Base-by-base conservation (phyloP, 2,113 vertebrate species). In the Ceyx margarethae region DNA sequence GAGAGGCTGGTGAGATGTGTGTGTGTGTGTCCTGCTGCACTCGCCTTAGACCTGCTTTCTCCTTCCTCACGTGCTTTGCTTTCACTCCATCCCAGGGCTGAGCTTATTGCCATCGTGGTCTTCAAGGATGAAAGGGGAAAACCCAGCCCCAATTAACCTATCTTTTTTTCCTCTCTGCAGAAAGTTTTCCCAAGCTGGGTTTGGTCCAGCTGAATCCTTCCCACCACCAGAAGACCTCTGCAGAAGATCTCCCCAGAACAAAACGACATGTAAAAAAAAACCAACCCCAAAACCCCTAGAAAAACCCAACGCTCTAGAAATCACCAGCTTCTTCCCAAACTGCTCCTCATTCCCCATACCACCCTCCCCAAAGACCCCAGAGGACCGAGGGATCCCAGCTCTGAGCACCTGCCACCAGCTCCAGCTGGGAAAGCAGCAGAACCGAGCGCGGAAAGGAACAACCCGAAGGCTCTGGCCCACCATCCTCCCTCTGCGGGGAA, bases 141-240 rank as follows among this genome's bases (percentile, higher is more conserved):
- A 37, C 29, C 17, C 65, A 48, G 53, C 48, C 66, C 85, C 18
- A 8, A 1, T 3, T 11, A 42, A 50, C 0, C 3, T 10, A 6
- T 50, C 37, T 56, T 50, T 6, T 11, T 87, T 37, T 37, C 48
- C 48, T 81, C 64, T 58, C 61, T 6, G 12, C 79, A 76, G 67
- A 13, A 54, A 85, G 54, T 35, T 75, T 15, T 91, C 42, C 50
- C 1, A 57, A 80, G 65, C 85, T 17, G 6, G 28, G 28, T 48
- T 88, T 61, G 76, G 66, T 89, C 86, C 85, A 90, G 83, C 57
- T 90, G 58, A 13, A 58, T 54, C 76, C 86, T 76, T 85, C 65
- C 61, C 57, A 25, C 53, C 28, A 10, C 1, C 20, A 21, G 53
- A 28, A 85, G 28, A 25, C 6, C 75, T 80, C 53, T 15, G 42